These are phyloP conservation scores for Meriones unguiculatus DNA, from an alignment of 2,113 vertebrate species.

Conservation along the genomic window DNA sequence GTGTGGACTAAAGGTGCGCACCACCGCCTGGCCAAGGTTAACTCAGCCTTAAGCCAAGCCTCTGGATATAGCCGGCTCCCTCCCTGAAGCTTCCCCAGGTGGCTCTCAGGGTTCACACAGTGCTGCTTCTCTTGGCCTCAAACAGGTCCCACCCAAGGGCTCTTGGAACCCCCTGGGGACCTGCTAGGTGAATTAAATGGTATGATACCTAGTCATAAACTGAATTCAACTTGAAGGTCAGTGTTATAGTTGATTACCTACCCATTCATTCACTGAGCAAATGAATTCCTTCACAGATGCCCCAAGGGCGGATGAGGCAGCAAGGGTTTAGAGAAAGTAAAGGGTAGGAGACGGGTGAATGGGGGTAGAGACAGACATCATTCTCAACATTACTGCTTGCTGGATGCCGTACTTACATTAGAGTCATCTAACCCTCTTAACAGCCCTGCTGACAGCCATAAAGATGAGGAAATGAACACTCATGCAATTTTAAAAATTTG, in stretches of 20 bases:
- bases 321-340: neutral
- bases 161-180: neutral
- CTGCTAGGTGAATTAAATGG: neutral
- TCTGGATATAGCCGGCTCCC: neutral
- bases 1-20: neutral
- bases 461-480: neutral
- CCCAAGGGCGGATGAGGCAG: rapidly evolving
- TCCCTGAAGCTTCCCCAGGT: neutral
- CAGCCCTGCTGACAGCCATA: neutral
- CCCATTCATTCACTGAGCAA: neutral
- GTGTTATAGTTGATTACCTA: neutral
- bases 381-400: neutral
- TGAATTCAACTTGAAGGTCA: neutral
- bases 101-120: neutral
- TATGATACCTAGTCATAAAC: neutral
- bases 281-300: neutral
- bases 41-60: neutral
- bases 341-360: neutral
- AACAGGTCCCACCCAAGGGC: neutral
- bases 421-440: neutral
- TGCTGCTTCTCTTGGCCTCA: neutral
- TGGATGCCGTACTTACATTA: neutral
- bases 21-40: no score
- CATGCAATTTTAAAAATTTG: neutral
- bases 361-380: neutral